These are phyloP conservation scores for Julus scandinavius DNA, from an alignment of 2,888 invertebrate species.

Conservation along the genomic window DNA sequence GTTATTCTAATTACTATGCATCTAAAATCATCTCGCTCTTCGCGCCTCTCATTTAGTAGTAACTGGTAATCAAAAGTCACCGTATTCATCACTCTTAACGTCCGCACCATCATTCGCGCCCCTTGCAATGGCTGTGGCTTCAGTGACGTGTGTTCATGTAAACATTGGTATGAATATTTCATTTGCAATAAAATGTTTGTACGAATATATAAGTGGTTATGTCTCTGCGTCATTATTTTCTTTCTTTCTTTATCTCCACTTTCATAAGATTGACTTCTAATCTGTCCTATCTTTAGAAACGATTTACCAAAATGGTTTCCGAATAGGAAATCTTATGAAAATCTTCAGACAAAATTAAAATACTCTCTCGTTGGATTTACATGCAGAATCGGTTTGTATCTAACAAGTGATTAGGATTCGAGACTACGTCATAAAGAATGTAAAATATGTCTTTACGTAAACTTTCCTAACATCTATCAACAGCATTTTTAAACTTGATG, in stretches of 20 bases:
- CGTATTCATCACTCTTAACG: background rate
- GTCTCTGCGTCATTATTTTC: background rate
- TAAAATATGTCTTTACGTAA: too few species aligned
- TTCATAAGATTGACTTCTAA: too few species aligned
- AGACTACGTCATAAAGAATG: too few species aligned
- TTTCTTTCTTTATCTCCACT: background rate
- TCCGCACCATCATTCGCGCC: conserved; percentile 28
- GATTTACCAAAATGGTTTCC: too few species aligned
- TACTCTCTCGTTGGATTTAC: too few species aligned
- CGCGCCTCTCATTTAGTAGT: conserved; percentile 13
- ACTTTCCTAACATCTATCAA: too few species aligned
- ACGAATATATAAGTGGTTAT: background rate
- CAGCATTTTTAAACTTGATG: too few species aligned
- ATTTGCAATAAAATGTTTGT: conserved; percentile 52
- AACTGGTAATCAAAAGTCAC: conserved; percentile 33
- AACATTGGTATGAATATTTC: conserved; percentile 50
- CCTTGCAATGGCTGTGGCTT: conserved; percentile 49
- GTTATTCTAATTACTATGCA: conserved; percentile 36
- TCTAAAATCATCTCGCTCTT: conserved; percentile 19
- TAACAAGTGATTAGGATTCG: too few species aligned
- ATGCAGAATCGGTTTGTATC: too few species aligned
- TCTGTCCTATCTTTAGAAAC: too few species aligned
- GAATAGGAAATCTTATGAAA: too few species aligned
- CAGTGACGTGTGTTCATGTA: conserved; percentile 50
- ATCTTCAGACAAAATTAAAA: too few species aligned